A percentile compares a stretch with the other conserved stretches of the same genome.
Evolutionary conservation across 2,797 vertebrate species (phyloP).

Genomic region (Poliocrania exsul): DNA sequence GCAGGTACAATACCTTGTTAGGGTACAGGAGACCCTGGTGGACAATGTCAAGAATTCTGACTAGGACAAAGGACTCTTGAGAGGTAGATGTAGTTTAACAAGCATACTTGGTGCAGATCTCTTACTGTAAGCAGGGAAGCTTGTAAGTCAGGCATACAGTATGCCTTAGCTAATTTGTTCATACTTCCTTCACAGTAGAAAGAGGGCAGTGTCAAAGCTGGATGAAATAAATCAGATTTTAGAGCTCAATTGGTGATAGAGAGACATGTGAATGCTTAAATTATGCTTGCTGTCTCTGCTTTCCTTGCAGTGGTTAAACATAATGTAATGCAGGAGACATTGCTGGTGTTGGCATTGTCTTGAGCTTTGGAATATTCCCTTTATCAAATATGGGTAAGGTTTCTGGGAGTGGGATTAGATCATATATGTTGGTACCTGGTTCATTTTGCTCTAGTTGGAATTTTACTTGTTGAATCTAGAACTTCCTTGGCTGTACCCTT

Average conservation of each 20-base stretch:
- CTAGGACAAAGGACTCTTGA: neutral
- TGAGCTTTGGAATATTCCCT: neutral
- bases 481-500: neutral
- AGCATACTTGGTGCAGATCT: neutral
- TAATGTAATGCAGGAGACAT: neutral
- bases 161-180: neutral
- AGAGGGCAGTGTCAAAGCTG: neutral
- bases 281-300: neutral
- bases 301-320: neutral
- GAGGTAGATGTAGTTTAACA: neutral
- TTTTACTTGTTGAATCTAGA: neutral
- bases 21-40: neutral
- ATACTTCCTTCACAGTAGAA: neutral
- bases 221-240: neutral
- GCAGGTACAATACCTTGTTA: neutral
- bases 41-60: neutral
- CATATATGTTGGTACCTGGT: neutral
- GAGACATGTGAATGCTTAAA: neutral
- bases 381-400: neutral
- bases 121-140: neutral
- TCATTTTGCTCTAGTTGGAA: neutral
- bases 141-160: neutral
- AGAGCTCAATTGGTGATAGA: neutral
- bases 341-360: neutral
- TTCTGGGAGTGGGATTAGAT: constrained; percentile 13